Percentiles rank a stretch among this genome's conserved stretches.
These are phyloP conservation scores for Eupithecia inturbata DNA, from an alignment of 2,888 invertebrate genomes.

Conservation along the genomic window DNA sequence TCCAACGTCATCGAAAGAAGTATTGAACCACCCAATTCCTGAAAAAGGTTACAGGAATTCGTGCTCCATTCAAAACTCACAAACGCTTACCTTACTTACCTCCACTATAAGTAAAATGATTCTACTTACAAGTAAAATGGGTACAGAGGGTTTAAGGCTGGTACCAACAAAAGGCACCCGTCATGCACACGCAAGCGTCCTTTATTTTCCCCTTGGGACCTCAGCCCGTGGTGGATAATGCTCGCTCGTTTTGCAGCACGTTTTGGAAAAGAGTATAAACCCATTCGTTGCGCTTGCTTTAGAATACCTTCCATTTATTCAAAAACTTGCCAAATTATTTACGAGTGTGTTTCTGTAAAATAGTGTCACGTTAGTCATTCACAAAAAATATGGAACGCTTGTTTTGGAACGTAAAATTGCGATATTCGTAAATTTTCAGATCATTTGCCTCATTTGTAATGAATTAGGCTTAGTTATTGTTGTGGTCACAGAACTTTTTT, in stretches of 20 bases:
- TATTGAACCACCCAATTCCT: background rate
- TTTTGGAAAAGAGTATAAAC: constrained; percentile 28
- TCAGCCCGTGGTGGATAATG: constrained; percentile 32
- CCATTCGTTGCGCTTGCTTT: background rate
- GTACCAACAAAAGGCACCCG: constrained; percentile 23
- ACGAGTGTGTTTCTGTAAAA: constrained; percentile 2
- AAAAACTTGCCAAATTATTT: constrained; percentile 2
- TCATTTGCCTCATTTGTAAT: constrained; percentile 18
- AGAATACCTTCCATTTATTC: background rate
- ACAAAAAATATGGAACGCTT: constrained; percentile 5
- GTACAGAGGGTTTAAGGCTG: background rate
- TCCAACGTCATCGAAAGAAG: background rate
- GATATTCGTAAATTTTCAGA: constrained; percentile 9
- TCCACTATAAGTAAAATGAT: background rate
- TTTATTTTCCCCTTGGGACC: constrained; percentile 35
- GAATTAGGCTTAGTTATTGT: constrained; percentile 14
- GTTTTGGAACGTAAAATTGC: constrained; percentile 5
- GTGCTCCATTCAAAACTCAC: background rate
- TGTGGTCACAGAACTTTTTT: constrained; percentile 28
- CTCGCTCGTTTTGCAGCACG: constrained; percentile 31
- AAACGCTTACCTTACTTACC: constrained; percentile 7
- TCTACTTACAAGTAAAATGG: background rate
- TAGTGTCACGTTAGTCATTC: background rate
- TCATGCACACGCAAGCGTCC: constrained; percentile 38
- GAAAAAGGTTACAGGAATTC: background rate